Evolutionary conservation across 2,888 invertebrate genomes (phyloP).

Genomic region (Arge pagana): DNA sequence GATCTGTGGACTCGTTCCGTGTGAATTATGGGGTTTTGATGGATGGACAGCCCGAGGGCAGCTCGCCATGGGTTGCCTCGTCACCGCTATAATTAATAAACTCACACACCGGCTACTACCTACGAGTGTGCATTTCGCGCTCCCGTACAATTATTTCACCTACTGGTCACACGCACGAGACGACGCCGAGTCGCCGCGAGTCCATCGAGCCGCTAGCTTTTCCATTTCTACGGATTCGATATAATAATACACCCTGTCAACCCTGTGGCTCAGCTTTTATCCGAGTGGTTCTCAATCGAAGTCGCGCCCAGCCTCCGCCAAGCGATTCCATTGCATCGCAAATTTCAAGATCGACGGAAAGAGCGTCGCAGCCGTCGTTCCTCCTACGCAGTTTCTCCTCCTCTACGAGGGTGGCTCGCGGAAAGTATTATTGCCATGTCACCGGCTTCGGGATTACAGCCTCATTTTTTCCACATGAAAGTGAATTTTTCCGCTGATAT

Average conservation of each 20-base stretch:
- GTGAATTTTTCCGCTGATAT: slow-evolving; percentile 33
- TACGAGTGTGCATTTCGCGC: background rate
- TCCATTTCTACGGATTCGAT: slow-evolving; percentile 49
- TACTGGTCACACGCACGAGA: slow-evolving; percentile 3
- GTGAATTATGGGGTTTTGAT: slow-evolving; percentile 23
- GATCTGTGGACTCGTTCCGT: slow-evolving; percentile 9
- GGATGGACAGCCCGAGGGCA: slow-evolving; percentile 21
- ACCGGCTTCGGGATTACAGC: slow-evolving; percentile 51
- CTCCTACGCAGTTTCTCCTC: slow-evolving; percentile 31
- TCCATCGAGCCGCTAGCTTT: slow-evolving; percentile 30
- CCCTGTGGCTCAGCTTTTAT: slow-evolving; percentile 36
- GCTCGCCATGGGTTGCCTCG: slow-evolving; percentile 27
- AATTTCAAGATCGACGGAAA: background rate
- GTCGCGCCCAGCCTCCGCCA: background rate
- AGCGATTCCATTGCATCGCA: too few relatives aligned
- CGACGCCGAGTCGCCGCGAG: slow-evolving; percentile 5
- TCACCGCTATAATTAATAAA: slow-evolving; percentile 43
- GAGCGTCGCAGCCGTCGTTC: slow-evolving; percentile 8
- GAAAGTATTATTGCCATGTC: slow-evolving; percentile 50
- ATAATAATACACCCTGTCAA: slow-evolving; percentile 42
- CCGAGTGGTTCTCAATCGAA: slow-evolving; percentile 36
- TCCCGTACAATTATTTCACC: too few relatives aligned
- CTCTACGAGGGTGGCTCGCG: slow-evolving; percentile 41
- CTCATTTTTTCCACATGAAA: slow-evolving; percentile 53
- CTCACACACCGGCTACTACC: slow-evolving; percentile 26